These are phyloP conservation scores for Ceratoteleas bidentatus DNA, from an alignment of 1,140 invertebrate genomes.

Conservation along the genomic window DNA sequence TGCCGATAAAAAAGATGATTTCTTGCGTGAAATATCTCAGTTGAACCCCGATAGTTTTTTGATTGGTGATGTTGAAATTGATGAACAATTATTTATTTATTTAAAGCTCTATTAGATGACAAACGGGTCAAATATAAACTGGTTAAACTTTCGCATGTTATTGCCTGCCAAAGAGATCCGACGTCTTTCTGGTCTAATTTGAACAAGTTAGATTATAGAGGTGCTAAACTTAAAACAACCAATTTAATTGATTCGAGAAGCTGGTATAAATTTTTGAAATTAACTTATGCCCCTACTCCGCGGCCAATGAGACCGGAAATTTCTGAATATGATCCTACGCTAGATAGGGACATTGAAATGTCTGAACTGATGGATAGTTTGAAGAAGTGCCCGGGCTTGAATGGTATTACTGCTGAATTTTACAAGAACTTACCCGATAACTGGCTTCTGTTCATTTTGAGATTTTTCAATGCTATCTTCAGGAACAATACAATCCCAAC, in stretches of 20 bases:
- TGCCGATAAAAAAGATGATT: too few relatives aligned
- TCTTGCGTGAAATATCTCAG: too few relatives aligned
- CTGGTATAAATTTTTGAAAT: too few relatives aligned
- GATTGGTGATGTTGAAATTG: neutral
- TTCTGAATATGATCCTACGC: neutral
- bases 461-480: constrained; percentile 9
- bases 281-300: neutral
- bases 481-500: neutral
- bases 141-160: neutral
- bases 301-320: neutral
- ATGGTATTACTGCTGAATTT: constrained; percentile 19
- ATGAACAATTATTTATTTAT: neutral
- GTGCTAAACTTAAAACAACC: too few relatives aligned
- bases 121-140: neutral
- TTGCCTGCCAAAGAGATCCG: too few relatives aligned
- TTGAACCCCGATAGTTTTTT: too few relatives aligned
- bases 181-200: too few relatives aligned
- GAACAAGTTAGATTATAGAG: too few relatives aligned
- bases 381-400: constrained; percentile 3
- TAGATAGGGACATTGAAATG: constrained; percentile 2
- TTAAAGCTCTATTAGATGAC: neutral
- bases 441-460: constrained; percentile 1
- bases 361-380: neutral
- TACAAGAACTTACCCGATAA: constrained; percentile 6
- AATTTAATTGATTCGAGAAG: too few relatives aligned